Conservation (phyloP, 2,888 invertebrate genomes). For the Digitonthophagus gazella region DNA sequence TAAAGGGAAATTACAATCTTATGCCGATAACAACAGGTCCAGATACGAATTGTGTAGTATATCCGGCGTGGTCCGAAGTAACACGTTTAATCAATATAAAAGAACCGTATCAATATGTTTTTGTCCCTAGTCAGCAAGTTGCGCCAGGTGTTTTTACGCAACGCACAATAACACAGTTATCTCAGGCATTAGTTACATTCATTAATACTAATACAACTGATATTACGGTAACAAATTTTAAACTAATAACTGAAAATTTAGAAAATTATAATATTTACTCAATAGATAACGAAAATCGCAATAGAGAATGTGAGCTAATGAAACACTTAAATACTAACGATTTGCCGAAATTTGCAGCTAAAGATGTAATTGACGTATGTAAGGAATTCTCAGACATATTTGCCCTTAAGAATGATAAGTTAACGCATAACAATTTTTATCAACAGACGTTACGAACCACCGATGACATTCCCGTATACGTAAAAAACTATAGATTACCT, state of each 20-base stretch:
- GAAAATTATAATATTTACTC: conserved; percentile 1
- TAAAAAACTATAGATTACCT: conserved; percentile 20
- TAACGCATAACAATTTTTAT: conserved; percentile 34
- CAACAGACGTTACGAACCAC: conserved; percentile 29
- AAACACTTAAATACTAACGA: not conserved
- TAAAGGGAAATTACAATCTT: too few relatives aligned
- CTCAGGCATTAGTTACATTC: conserved; percentile 17
- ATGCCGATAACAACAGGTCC: too few relatives aligned
- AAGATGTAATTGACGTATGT: conserved; percentile 17
- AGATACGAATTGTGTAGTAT: too few relatives aligned
- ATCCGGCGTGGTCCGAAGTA: too few relatives aligned
- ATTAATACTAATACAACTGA: conserved; percentile 20
- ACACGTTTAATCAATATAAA: too few relatives aligned
- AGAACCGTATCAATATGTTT: too few relatives aligned
- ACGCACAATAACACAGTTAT: too few relatives aligned
- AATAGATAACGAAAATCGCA: not conserved
- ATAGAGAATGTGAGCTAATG: not conserved
- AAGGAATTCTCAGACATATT: conserved; percentile 30
- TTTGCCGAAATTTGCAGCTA: not conserved
- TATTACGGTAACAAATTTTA: not conserved
- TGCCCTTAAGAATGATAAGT: conserved; percentile 29
- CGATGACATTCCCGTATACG: conserved; percentile 23
- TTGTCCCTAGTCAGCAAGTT: too few relatives aligned
- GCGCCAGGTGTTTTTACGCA: too few relatives aligned
- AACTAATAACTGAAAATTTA: not conserved